Evolutionary conservation across 1,140 invertebrate genomes (phyloP), one percentile per base, ranked within the genome.

Genomic region (Tetramorium alpestre): DNA sequence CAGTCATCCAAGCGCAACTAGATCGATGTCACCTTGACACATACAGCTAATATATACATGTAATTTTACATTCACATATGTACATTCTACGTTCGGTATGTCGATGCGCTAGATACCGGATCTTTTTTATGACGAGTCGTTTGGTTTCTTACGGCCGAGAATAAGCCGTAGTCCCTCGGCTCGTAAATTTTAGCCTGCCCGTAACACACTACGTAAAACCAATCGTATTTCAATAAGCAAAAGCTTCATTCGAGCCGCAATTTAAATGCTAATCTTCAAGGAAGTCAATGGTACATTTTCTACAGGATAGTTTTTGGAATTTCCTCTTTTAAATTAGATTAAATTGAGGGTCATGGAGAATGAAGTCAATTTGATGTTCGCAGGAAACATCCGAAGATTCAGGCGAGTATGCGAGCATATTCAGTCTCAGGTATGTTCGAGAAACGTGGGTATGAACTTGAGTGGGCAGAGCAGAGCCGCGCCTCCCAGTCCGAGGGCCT

Each of bases 391-490:
- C 87, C 97, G 99, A 87, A 96, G 99, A 88, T 99, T 99, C 95
- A 97, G 99, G 85, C 96, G 99, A 91, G 98, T 99, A 75, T 99
- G 99, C 96, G 99, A 99, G 95, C 98, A 99, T 94, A 98, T 99
- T 85, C 99, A 99, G 94, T 97, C 97, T 5, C 98, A 98, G 92
- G 98, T 99, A 60, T 98, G 98, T 88, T 96, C 93, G 13, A 93
- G 96, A 89, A 94, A 93, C 75, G 91, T 92, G 6, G 91, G 92
- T 41, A 58, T 95, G 41, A 93, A 95, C 56, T 93, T 96, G 22
- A 94, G 95, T 4, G 95, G 96, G 25, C 96, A 96, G 3, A 96
- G 95, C 62, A 96, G 97, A 77, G 96, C 97, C 8, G 96, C 97
- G 6, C 96, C 97, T 6, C 96, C 97, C 13, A 98, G 97, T 90